Conservation (phyloP, 2,888 invertebrate genomes). For the Amiota mariae region DNA sequence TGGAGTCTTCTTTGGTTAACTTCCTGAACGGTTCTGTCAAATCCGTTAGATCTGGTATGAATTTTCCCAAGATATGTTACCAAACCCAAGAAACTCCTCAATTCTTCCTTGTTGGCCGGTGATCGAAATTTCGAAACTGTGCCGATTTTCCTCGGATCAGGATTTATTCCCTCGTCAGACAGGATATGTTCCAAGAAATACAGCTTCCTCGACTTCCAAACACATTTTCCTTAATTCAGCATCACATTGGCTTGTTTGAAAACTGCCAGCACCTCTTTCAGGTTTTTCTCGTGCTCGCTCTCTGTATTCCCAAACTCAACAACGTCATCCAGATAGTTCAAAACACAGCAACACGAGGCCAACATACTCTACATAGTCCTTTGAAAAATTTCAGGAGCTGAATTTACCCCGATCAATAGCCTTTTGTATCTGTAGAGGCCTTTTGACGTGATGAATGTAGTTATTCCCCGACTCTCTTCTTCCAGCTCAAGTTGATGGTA, state of each 20-base stretch:
- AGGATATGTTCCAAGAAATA: too few relatives aligned
- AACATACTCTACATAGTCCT: constrained; percentile 52
- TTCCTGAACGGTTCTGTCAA: background rate
- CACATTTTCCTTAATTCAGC: background rate
- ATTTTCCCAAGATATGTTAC: background rate
- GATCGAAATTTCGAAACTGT: too few relatives aligned
- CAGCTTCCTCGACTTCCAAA: background rate
- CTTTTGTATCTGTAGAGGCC: too few relatives aligned
- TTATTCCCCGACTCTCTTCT: constrained; percentile 32
- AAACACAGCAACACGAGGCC: constrained; percentile 51
- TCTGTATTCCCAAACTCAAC: constrained; percentile 49
- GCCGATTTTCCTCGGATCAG: too few relatives aligned
- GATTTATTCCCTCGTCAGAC: too few relatives aligned
- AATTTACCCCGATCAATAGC: too few relatives aligned
- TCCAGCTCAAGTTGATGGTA: constrained; percentile 15
- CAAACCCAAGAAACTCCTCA: background rate
- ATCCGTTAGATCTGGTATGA: background rate
- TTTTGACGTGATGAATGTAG: too few relatives aligned
- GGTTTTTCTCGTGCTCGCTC: background rate
- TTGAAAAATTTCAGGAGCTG: too few relatives aligned
- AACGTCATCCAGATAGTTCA: constrained; percentile 50
- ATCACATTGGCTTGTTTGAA: background rate
- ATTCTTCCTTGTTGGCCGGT: background rate
- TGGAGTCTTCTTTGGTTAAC: background rate
- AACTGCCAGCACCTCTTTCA: background rate